Evolutionary conservation across 2,797 vertebrate species (phyloP).

Genomic region (Otolemur crassicaudatus): DNA sequence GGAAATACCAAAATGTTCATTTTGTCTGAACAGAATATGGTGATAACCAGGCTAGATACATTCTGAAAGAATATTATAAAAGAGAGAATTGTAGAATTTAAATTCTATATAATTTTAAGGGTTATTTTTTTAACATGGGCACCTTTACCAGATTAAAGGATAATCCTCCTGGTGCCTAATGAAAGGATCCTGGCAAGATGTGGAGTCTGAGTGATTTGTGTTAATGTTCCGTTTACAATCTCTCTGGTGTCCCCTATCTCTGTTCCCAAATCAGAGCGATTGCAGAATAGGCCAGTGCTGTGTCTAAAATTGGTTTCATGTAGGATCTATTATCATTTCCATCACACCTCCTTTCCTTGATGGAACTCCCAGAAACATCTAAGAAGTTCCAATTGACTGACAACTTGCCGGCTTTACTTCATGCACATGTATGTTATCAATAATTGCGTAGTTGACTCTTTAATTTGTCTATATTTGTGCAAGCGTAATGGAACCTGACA

Average conservation of each 20-base stretch:
- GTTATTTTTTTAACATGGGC: neutral
- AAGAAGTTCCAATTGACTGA: conserved; percentile 50
- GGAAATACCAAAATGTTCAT: conserved; percentile 53
- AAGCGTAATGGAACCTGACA: conserved; percentile 55
- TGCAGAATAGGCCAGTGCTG: neutral
- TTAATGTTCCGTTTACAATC: neutral
- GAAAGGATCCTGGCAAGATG: neutral
- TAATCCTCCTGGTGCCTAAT: neutral
- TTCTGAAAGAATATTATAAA: conserved; percentile 40
- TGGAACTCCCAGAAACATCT: conserved; percentile 55
- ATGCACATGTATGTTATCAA: conserved; percentile 43
- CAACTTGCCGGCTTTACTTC: conserved; percentile 59
- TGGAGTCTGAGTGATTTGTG: neutral
- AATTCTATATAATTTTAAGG: neutral
- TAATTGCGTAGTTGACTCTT: conserved; percentile 68
- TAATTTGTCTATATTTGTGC: conserved; percentile 65
- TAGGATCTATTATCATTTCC: conserved; percentile 46
- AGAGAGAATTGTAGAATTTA: conserved; percentile 1
- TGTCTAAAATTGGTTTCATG: neutral
- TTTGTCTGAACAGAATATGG: conserved; percentile 34
- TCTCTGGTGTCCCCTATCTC: neutral
- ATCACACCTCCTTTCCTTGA: neutral
- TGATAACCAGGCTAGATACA: neutral
- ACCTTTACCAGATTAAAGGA: neutral
- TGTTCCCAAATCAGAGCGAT: neutral